Evolutionary conservation across 1,140 invertebrate species (phyloP).

Genomic region (Teleogryllus occipitalis): DNA sequence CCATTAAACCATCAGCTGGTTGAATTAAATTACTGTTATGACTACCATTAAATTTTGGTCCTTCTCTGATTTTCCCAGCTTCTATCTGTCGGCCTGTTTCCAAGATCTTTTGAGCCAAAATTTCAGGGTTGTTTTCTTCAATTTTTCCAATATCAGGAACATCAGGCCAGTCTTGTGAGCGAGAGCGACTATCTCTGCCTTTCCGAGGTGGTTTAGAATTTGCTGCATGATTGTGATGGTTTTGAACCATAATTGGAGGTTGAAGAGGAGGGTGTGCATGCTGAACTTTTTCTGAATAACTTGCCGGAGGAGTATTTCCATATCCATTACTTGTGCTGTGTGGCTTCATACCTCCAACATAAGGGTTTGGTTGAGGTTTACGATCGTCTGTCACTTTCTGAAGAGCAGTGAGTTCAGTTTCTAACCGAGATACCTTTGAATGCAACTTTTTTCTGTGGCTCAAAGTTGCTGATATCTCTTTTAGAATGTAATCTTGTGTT

Average conservation of each 20-base stretch:
- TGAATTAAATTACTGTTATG: neutral
- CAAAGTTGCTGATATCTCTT: conserved; percentile 75
- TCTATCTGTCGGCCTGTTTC: conserved; percentile 82
- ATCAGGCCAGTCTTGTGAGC: conserved; percentile 84
- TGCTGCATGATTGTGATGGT: conserved; percentile 18
- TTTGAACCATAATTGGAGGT: conserved; percentile 9
- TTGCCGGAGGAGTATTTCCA: neutral
- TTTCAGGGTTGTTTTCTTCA: conserved; percentile 83
- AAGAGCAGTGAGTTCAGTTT: conserved; percentile 63
- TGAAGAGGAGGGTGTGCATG: conserved; percentile 12
- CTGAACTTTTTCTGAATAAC: conserved; percentile 6
- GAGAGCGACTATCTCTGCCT: conserved; percentile 59
- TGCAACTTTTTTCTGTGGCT: conserved; percentile 72
- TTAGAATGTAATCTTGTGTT: conserved; percentile 68
- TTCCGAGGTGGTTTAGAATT: conserved; percentile 41
- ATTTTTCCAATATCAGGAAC: conserved; percentile 83
- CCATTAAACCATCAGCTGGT: neutral
- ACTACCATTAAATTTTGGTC: conserved; percentile 29
- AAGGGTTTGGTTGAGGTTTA: conserved; percentile 28
- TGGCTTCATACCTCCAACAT: conserved; percentile 27
- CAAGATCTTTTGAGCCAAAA: conserved; percentile 78
- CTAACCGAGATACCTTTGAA: conserved; percentile 60
- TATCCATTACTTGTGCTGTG: neutral
- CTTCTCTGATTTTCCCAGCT: conserved; percentile 54
- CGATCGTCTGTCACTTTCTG: conserved; percentile 58